These are phyloP conservation scores for Sternarchorhynchus goeldii DNA, from an alignment of 2,797 vertebrate genomes.

Conservation along the genomic window DNA sequence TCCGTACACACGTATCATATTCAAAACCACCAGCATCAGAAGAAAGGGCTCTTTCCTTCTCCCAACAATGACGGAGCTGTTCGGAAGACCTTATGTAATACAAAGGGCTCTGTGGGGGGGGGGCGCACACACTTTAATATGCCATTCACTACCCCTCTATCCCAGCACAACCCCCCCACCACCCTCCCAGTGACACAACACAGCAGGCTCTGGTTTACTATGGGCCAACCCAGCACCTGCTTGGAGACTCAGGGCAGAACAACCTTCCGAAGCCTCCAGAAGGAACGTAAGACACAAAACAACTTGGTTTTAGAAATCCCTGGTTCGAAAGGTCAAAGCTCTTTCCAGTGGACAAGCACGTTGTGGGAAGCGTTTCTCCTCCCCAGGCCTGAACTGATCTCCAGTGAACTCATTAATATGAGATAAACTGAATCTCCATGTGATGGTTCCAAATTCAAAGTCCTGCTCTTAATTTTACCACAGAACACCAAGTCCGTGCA, in stretches of 20 bases:
- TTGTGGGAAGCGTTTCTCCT: neutral
- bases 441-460: constrained; percentile 14
- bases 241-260: constrained; percentile 31
- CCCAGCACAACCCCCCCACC: constrained; percentile 40
- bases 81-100: constrained; percentile 60
- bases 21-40: constrained; percentile 67
- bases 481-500: neutral
- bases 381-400: neutral
- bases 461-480: constrained; percentile 20
- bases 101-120: constrained; percentile 55
- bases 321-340: neutral
- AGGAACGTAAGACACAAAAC: neutral
- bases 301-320: constrained; percentile 2
- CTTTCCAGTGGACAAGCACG: neutral
- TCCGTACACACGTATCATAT: constrained; percentile 67
- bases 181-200: constrained; percentile 25
- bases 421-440: neutral
- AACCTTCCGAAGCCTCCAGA: neutral
- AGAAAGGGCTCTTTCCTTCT: constrained; percentile 62
- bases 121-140: constrained; percentile 56
- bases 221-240: constrained; percentile 31
- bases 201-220: constrained; percentile 31
- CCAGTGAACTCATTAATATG: neutral
- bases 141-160: constrained; percentile 49
- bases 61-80: constrained; percentile 65